A percentile compares a stretch with the other conserved stretches of the same genome.
phyloP scores from a whole-genome alignment of 2,113 vertebrate species.

The Spea bombifrons region DNA sequence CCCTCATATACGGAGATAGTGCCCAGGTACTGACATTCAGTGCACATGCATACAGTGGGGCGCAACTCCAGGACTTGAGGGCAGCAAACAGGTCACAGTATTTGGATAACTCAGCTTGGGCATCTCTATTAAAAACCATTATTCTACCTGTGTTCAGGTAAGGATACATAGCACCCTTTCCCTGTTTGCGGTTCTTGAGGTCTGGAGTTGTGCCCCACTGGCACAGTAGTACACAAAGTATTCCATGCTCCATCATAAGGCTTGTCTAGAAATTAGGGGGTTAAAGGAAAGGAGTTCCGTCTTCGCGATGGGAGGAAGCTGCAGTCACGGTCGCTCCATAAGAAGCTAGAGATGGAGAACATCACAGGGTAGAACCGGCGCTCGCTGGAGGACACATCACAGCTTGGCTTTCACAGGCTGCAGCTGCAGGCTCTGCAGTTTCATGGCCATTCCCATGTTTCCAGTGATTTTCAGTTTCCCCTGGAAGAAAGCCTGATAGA shows the following conservation, averaged over 20 bases:
- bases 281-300: not conserved
- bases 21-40: no score
- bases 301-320: not conserved
- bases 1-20: no score
- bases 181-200: no score
- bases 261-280: not conserved
- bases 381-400: slow-evolving; percentile 58
- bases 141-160: no score
- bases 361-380: not conserved
- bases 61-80: not conserved
- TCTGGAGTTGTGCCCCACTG: no score
- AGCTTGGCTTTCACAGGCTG: slow-evolving; percentile 83
- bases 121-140: no score
- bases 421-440: slow-evolving; percentile 86
- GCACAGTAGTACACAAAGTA: not conserved
- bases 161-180: no score
- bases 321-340: not conserved
- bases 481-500: slow-evolving; percentile 83
- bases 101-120: no score
- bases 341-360: not conserved
- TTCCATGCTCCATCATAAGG: not conserved
- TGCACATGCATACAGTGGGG: not conserved
- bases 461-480: slow-evolving; percentile 90
- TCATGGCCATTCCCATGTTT: slow-evolving; percentile 93
- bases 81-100: no score